phyloP scores from a whole-genome alignment of 2,113 vertebrate species.

The Sylvicapra grimmia region DNA sequence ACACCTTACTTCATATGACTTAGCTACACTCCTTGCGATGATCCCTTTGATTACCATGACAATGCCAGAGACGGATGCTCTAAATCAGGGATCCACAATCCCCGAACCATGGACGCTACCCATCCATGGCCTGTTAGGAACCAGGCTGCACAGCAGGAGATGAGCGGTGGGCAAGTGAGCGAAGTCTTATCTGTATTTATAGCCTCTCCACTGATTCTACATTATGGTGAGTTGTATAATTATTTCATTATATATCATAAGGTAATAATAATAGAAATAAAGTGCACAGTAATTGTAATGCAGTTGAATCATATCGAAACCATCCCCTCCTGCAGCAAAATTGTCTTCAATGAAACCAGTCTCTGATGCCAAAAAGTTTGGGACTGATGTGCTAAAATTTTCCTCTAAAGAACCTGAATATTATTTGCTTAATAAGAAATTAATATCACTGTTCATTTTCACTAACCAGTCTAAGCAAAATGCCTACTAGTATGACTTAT shows the following conservation, averaged over 20 bases:
- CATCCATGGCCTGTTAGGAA: not conserved
- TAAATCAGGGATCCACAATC: not conserved
- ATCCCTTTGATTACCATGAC: not conserved
- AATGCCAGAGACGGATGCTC: not conserved
- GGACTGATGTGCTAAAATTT: not conserved
- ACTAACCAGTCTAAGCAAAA: not conserved
- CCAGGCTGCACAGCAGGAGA: not conserved
- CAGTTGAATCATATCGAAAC: not conserved
- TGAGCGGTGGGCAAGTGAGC: not conserved
- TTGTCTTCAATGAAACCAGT: not conserved
- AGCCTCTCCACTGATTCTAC: not conserved
- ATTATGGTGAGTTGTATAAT: not conserved
- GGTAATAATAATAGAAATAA: not conserved
- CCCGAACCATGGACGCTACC: accelerated
- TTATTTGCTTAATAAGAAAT: not conserved
- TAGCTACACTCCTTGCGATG: not conserved
- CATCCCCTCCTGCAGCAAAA: not conserved
- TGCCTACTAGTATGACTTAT: not conserved
- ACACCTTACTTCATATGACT: not conserved
- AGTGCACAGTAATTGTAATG: not conserved
- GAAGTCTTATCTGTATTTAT: not conserved
- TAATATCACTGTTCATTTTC: not conserved
- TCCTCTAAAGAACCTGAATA: not conserved
- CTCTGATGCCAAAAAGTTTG: not conserved
- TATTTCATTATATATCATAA: not conserved